These are phyloP conservation scores for Hydractinia symbiolongicarpus DNA, from an alignment of 30 jellyfish, hydroid and myxozoan genomes.

Conservation along the genomic window DNA sequence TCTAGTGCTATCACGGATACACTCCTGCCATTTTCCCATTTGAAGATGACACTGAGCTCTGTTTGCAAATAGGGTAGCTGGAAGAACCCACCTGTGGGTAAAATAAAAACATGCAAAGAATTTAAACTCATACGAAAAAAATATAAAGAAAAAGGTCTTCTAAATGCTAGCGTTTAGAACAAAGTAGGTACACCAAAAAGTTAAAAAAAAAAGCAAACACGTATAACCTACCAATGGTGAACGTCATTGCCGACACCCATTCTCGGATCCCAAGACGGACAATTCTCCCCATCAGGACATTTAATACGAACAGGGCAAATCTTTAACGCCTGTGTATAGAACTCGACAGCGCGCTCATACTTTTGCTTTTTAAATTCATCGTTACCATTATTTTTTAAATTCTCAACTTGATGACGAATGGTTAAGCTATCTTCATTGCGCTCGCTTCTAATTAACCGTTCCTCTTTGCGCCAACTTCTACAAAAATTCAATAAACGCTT, in stretches of 20 bases:
- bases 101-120: not conserved
- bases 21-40: conserved; percentile 7
- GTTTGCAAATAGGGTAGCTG: conserved; percentile 29
- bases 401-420: conserved; percentile 21
- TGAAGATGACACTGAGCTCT: conserved; percentile 21
- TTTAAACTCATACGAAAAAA: not conserved
- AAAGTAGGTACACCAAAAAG: not conserved
- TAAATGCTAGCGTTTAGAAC: not conserved
- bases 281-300: conserved; percentile 19
- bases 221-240: conserved; percentile 4
- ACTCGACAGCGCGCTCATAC: conserved; percentile 9
- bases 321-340: conserved; percentile 20
- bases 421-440: not conserved
- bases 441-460: not conserved
- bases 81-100: conserved; percentile 23
- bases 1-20: conserved; percentile 16
- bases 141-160: not conserved
- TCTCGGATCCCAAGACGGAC: conserved; percentile 11
- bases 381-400: conserved; percentile 19
- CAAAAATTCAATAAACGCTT: not conserved
- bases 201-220: not conserved
- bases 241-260: not conserved
- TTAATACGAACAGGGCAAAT: conserved; percentile 33
- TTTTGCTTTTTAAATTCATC: conserved; percentile 15
- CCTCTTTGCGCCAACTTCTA: conserved; percentile 26